phyloP scores from a whole-genome alignment of 2,797 vertebrate genomes.

The Gadopsis marmoratus region DNA sequence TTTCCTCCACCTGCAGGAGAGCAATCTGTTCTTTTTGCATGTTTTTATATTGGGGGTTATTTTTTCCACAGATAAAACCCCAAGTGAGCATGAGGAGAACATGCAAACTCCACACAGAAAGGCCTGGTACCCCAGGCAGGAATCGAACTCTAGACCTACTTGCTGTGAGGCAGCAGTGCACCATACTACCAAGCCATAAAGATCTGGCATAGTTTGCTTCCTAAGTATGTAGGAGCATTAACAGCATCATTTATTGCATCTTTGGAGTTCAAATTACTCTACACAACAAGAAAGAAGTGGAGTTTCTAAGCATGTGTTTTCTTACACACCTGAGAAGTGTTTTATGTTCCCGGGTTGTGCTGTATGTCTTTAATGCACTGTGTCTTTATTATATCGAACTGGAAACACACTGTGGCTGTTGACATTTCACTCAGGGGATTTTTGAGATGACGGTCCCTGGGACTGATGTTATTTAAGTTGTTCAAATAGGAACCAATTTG shows the following conservation, averaged over 20 bases:
- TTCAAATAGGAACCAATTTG: constrained; percentile 13
- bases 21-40: no score
- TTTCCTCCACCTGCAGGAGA: no score
- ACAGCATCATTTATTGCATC: neutral
- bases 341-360: neutral
- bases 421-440: constrained; percentile 7
- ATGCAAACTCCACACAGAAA: no score
- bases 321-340: neutral
- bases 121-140: no score
- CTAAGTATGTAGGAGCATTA: neutral
- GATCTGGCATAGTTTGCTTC: neutral
- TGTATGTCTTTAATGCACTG: neutral
- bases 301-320: neutral
- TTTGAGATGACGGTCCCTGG: constrained; percentile 6
- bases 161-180: no score
- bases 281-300: neutral
- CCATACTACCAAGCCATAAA: neutral
- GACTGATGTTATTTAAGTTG: constrained; percentile 6
- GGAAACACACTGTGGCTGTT: neutral
- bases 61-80: no score
- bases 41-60: no score
- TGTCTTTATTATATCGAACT: neutral
- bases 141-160: no score
- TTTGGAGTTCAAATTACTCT: neutral
- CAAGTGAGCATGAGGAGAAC: no score